These are phyloP conservation scores for Pedicia rivosa DNA, from an alignment of 2,888 invertebrate species.

Conservation along the genomic window DNA sequence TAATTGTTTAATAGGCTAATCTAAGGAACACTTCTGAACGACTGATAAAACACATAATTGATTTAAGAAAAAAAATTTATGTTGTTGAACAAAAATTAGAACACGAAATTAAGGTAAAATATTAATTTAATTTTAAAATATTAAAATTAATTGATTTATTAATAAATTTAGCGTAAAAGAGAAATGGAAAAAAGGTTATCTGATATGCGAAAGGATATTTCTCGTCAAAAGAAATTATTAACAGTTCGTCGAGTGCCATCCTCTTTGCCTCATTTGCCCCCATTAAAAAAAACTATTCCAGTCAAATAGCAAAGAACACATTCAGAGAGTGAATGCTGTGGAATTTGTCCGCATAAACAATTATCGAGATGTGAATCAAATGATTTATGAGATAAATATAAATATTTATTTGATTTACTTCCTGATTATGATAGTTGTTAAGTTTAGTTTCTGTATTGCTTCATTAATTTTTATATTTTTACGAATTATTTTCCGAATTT, in stretches of 20 bases:
- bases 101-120: slow-evolving; percentile 9
- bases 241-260: slow-evolving; percentile 9
- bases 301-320: slow-evolving; percentile 9
- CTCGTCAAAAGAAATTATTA: slow-evolving; percentile 10
- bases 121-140: background rate
- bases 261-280: slow-evolving; percentile 8
- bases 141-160: background rate
- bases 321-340: slow-evolving; percentile 9
- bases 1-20: slow-evolving; percentile 8
- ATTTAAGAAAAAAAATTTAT: slow-evolving; percentile 10
- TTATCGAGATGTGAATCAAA: slow-evolving; percentile 3
- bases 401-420: slow-evolving; percentile 4
- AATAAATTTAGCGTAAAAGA: slow-evolving; percentile 8
- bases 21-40: slow-evolving; percentile 10
- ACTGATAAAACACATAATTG: slow-evolving; percentile 10
- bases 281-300: slow-evolving; percentile 6
- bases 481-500: too few relatives aligned
- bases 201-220: slow-evolving; percentile 10
- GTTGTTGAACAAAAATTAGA: slow-evolving; percentile 11
- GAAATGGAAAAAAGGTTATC: slow-evolving; percentile 11
- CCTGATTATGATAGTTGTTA: background rate
- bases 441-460: too few relatives aligned
- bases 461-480: too few relatives aligned
- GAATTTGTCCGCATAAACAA: slow-evolving; percentile 3
- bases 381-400: slow-evolving; percentile 4